Evolutionary conservation across 1,140 invertebrate genomes (phyloP).

Genomic region (Fopius arisanus): DNA sequence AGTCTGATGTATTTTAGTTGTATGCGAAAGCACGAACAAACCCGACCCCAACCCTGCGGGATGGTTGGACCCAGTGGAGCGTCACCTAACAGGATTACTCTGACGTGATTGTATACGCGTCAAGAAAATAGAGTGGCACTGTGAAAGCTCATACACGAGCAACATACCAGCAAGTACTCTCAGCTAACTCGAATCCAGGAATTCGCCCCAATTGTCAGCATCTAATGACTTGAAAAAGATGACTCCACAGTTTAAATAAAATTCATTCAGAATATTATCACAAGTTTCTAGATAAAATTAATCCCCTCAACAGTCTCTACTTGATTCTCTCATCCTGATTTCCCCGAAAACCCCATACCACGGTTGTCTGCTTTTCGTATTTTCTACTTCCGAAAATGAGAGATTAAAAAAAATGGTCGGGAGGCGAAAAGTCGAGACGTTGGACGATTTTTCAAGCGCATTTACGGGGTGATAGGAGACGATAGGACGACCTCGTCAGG

Average conservation of each 20-base stretch:
- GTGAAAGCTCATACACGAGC: slow-evolving; percentile 36
- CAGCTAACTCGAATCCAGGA: no score
- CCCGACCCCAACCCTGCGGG: slow-evolving; percentile 43
- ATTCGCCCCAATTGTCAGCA: no score
- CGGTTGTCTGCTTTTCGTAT: neutral
- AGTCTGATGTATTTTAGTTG: slow-evolving; percentile 8
- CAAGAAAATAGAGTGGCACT: slow-evolving; percentile 60
- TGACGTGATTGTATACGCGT: slow-evolving; percentile 62
- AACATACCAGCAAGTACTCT: no score
- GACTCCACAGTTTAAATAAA: no score
- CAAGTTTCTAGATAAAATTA: no score
- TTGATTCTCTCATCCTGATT: neutral
- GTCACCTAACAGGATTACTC: slow-evolving; percentile 59
- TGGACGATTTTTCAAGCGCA: slow-evolving; percentile 44
- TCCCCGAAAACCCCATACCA: neutral
- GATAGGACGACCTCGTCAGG: slow-evolving; percentile 32
- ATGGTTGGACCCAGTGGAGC: slow-evolving; percentile 50
- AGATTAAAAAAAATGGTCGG: neutral
- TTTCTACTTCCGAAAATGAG: neutral
- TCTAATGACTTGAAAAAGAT: no score
- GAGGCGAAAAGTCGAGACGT: slow-evolving; percentile 6
- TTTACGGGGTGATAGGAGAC: slow-evolving; percentile 36
- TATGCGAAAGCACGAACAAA: slow-evolving; percentile 3
- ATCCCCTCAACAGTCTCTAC: neutral
- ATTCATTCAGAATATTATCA: no score